Percentiles rank a stretch among this genome's conserved stretches.
Conservation (phyloP, 2,113 vertebrate species). For the Capreolus pygargus region DNA sequence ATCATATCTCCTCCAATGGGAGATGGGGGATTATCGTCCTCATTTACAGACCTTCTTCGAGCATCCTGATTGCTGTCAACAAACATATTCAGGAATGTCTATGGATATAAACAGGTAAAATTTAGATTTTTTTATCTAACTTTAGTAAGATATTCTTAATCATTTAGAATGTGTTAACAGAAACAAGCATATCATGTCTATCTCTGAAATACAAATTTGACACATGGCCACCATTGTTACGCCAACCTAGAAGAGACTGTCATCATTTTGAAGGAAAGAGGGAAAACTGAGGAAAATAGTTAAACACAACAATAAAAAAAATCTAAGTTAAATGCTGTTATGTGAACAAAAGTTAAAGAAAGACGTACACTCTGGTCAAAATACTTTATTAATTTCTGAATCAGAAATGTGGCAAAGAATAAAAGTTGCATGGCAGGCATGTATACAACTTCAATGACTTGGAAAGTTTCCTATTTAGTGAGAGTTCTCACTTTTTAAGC, state of each 20-base stretch:
- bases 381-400: conserved; percentile 31
- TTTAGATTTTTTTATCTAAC: conserved; percentile 24
- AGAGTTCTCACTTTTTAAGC: conserved; percentile 10
- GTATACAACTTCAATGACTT: neutral
- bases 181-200: neutral
- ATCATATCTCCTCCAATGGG: conserved; percentile 96
- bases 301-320: neutral
- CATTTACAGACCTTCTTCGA: conserved; percentile 94
- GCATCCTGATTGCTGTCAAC: conserved; percentile 98
- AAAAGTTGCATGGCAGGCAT: neutral
- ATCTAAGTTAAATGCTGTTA: neutral
- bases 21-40: conserved; percentile 98
- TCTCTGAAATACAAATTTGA: conserved; percentile 22
- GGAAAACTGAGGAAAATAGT: neutral
- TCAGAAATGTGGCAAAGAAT: neutral
- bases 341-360: neutral
- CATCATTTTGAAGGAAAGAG: neutral
- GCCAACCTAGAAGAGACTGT: neutral
- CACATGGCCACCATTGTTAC: neutral
- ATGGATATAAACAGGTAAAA: conserved; percentile 61
- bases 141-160: conserved; percentile 5
- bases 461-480: neutral
- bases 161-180: conserved; percentile 14
- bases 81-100: conserved; percentile 99
- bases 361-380: neutral